phyloP scores from a whole-genome alignment of 2,888 invertebrate species.

The Ornithoptera alexandrae region DNA sequence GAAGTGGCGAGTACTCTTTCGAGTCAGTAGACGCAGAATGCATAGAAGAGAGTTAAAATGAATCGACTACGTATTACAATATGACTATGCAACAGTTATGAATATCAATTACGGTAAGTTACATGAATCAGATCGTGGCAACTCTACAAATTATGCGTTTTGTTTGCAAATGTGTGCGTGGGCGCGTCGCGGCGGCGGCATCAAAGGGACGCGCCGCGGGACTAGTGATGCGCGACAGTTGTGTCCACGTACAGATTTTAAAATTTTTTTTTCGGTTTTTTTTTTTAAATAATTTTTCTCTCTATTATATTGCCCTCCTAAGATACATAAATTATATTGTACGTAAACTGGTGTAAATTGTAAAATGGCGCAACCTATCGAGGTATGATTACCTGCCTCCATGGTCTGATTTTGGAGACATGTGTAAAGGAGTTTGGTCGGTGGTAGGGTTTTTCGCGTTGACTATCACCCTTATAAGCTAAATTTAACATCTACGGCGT shows the following conservation, averaged over 20 bases:
- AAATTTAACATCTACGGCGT: too few species aligned
- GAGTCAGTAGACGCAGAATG: too few species aligned
- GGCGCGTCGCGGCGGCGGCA: conserved; percentile 13
- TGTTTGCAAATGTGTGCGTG: conserved; percentile 23
- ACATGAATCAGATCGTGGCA: conserved; percentile 3
- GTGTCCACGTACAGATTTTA: conserved; percentile 1
- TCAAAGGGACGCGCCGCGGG: conserved; percentile 26
- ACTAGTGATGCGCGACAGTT: conserved; percentile 23
- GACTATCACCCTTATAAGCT: too few species aligned
- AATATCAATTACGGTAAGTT: neutral
- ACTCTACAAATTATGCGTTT: conserved; percentile 5
- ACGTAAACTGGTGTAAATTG: too few species aligned
- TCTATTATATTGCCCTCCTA: neutral
- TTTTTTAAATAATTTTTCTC: neutral
- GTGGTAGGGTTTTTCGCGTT: too few species aligned
- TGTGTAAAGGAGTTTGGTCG: too few species aligned
- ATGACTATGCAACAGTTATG: neutral
- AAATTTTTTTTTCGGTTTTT: neutral
- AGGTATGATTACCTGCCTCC: too few species aligned
- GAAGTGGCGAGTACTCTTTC: too few species aligned
- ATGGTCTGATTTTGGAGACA: too few species aligned
- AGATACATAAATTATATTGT: too few species aligned
- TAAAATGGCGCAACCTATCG: too few species aligned
- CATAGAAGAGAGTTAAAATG: neutral
- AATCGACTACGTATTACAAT: neutral